Conservation (phyloP, 2,888 invertebrate genomes). For the Colletes collaris region DNA sequence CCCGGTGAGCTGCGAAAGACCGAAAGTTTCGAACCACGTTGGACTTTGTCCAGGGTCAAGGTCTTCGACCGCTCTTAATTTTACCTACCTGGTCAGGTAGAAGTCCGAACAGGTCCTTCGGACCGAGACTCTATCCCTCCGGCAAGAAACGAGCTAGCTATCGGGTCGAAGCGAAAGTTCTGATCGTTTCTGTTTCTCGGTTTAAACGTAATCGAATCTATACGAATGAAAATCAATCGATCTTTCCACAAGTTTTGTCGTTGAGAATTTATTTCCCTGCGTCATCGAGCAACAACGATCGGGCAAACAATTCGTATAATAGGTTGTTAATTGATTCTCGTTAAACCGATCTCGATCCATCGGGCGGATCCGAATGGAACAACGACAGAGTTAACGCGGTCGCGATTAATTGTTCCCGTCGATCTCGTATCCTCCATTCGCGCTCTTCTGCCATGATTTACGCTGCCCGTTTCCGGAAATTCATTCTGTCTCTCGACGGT, state of each 20-base stretch:
- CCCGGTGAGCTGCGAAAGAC: background rate
- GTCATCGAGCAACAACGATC: background rate
- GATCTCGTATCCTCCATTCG: conserved; percentile 19
- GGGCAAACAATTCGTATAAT: background rate
- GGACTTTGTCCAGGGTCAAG: conserved; percentile 74
- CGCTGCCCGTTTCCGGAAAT: conserved; percentile 40
- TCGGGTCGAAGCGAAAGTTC: conserved; percentile 9
- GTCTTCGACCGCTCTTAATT: conserved; percentile 65
- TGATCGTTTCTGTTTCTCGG: background rate
- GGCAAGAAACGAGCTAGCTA: conserved; percentile 18
- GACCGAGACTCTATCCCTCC: conserved; percentile 21
- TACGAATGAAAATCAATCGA: conserved; percentile 4
- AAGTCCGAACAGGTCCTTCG: conserved; percentile 60
- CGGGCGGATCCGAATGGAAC: background rate
- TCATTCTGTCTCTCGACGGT: conserved; percentile 8
- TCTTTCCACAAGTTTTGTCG: conserved; percentile 1
- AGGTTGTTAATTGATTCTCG: conserved; percentile 26
- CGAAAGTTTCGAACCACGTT: conserved; percentile 32
- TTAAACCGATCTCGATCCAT: conserved; percentile 22
- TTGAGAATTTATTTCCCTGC: conserved; percentile 10
- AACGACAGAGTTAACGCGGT: background rate
- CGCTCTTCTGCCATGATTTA: conserved; percentile 29
- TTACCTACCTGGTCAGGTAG: conserved; percentile 65
- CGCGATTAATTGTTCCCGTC: conserved; percentile 1
- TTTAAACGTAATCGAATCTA: conserved; percentile 3